A percentile compares a stretch with the other conserved stretches of the same genome.
These are phyloP conservation scores for Herpetotheres cachinnans DNA, from an alignment of 2,113 vertebrate species.

Conservation along the genomic window DNA sequence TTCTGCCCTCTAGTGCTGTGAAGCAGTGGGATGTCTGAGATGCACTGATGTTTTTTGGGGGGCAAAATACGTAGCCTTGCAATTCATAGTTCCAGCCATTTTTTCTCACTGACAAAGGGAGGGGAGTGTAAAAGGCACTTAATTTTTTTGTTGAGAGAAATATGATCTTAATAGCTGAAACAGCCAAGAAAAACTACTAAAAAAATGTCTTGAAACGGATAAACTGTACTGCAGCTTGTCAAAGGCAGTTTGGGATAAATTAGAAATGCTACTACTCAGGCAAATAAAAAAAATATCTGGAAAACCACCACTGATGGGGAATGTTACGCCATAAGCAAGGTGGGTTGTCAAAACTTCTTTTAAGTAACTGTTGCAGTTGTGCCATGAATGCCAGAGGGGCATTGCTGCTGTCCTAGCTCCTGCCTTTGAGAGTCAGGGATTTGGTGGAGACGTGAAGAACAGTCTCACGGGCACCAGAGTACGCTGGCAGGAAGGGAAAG, in stretches of 20 bases:
- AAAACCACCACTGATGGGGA: neutral
- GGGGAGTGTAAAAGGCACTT: neutral
- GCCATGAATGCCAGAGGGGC: fast-evolving
- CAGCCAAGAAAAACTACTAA: neutral
- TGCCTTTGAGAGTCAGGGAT: neutral
- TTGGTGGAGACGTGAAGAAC: neutral
- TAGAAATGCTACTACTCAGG: neutral
- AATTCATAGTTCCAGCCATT: neutral
- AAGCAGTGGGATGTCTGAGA: neutral
- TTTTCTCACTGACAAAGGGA: neutral
- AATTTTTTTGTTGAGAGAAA: neutral
- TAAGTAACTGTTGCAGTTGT: neutral
- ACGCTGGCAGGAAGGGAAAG: conserved; percentile 16
- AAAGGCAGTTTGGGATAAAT: neutral
- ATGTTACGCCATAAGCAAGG: neutral
- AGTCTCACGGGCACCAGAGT: neutral
- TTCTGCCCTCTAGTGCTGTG: conserved; percentile 13
- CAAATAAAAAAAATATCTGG: neutral
- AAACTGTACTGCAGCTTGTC: neutral
- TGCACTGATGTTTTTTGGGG: neutral
- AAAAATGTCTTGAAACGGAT: neutral
- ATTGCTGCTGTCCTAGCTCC: neutral
- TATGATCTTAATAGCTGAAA: neutral
- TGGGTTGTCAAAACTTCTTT: neutral
- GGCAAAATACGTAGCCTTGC: neutral